These are phyloP conservation scores for Buteo buteo DNA, from an alignment of 2,113 vertebrate genomes.

Conservation along the genomic window DNA sequence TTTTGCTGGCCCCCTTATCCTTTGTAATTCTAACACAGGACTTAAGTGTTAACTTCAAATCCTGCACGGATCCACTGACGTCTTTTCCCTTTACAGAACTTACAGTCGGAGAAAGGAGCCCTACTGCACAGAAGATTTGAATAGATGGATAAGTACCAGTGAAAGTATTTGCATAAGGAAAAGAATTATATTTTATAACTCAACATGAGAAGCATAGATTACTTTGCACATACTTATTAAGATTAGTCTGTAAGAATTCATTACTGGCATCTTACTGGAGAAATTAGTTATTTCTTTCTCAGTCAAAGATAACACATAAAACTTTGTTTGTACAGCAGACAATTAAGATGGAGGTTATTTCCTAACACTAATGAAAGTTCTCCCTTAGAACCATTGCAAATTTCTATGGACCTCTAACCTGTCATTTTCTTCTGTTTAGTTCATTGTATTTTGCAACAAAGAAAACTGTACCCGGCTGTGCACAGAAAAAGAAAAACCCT, in stretches of 20 bases:
- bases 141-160: conserved; percentile 48
- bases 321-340: conserved; percentile 60
- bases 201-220: conserved; percentile 45
- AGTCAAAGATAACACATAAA: conserved; percentile 46
- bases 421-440: conserved; percentile 40
- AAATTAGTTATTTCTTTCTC: conserved; percentile 63
- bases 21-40: background rate
- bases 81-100: conserved; percentile 24
- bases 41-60: conserved; percentile 26
- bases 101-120: conserved; percentile 12
- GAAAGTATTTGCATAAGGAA: conserved; percentile 53
- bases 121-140: conserved; percentile 43
- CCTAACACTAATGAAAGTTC: conserved; percentile 51
- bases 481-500: conserved; percentile 33
- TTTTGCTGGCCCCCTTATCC: background rate
- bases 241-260: conserved; percentile 56
- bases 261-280: conserved; percentile 53
- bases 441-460: conserved; percentile 58
- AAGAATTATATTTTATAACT: conserved; percentile 55
- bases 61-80: background rate
- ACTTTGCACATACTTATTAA: conserved; percentile 54
- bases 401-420: conserved; percentile 45
- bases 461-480: conserved; percentile 10
- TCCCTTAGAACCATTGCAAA: conserved; percentile 45
- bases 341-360: conserved; percentile 67